Percentiles rank a stretch among this genome's conserved stretches.
Conservation (phyloP, 2,797 vertebrate species). For the Linurgus olivaceus region DNA sequence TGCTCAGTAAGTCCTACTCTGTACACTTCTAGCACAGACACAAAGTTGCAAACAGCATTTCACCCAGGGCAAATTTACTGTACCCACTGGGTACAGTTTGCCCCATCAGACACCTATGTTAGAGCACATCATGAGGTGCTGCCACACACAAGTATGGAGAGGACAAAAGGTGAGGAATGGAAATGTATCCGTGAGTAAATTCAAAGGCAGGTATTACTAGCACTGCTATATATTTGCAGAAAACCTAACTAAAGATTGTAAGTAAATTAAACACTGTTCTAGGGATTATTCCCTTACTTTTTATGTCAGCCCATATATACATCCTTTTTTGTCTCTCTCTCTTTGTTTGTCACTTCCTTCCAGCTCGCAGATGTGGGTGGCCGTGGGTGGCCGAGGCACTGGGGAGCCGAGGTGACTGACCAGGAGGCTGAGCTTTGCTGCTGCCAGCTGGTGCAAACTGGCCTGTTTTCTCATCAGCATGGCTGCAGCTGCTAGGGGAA, state of each 20-base stretch:
- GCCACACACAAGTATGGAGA: accelerated
- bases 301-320: not conserved
- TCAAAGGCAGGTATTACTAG: not conserved
- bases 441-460: not conserved
- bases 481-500: not conserved
- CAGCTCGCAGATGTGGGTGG: not conserved
- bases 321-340: not conserved
- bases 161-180: not conserved
- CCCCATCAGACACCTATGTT: accelerated
- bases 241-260: not conserved
- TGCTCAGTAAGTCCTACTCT: not conserved
- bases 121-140: not conserved
- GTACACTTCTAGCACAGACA: not conserved
- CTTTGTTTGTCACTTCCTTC: not conserved
- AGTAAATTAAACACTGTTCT: not conserved
- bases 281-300: not conserved
- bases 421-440: not conserved
- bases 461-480: not conserved
- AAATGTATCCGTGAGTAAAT: not conserved
- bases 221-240: not conserved
- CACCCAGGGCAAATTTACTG: not conserved
- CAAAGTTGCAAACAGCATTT: accelerated
- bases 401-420: not conserved
- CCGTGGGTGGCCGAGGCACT: not conserved
- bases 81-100: not conserved